Evolutionary conservation across 2,888 invertebrate genomes (phyloP).

Genomic region (Cosmia pyralina): DNA sequence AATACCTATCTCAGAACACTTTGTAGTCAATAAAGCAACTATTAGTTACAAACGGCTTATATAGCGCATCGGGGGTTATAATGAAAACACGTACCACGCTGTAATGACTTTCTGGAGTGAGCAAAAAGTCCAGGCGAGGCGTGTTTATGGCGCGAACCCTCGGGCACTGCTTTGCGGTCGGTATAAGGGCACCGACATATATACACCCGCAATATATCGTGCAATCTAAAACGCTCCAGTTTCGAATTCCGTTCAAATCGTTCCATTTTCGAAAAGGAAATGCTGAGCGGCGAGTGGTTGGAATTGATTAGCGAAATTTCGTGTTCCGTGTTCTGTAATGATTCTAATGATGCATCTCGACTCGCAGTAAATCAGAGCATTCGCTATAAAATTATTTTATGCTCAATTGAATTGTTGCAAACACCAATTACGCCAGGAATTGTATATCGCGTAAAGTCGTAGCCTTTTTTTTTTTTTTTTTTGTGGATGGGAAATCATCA

Average conservation of each 20-base stretch:
- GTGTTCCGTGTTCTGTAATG: conserved; percentile 45
- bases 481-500: too few relatives aligned
- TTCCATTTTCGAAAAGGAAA: conserved; percentile 46
- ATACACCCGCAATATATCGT: conserved; percentile 41
- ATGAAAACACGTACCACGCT: conserved; percentile 75
- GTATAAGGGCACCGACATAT: conserved; percentile 50
- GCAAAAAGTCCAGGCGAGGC: conserved; percentile 69
- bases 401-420: conserved; percentile 16
- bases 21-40: conserved; percentile 63
- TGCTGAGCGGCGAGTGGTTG: conserved; percentile 17
- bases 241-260: conserved; percentile 42
- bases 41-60: conserved; percentile 57
- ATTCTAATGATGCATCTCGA: conserved; percentile 34
- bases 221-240: conserved; percentile 39
- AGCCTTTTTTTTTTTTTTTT: too few relatives aligned
- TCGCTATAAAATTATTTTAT: conserved; percentile 10
- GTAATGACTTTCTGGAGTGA: conserved; percentile 77
- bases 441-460: conserved; percentile 17
- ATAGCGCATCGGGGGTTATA: conserved; percentile 65
- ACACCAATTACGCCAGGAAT: neutral
- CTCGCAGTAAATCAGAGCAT: conserved; percentile 27
- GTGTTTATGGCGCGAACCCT: conserved; percentile 65
- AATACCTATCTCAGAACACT: conserved; percentile 17
- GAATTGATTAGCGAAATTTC: conserved; percentile 47
- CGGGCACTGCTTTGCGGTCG: conserved; percentile 63